phyloP scores from a whole-genome alignment of 2,888 invertebrate genomes.

The Epicampocera succincta region DNA sequence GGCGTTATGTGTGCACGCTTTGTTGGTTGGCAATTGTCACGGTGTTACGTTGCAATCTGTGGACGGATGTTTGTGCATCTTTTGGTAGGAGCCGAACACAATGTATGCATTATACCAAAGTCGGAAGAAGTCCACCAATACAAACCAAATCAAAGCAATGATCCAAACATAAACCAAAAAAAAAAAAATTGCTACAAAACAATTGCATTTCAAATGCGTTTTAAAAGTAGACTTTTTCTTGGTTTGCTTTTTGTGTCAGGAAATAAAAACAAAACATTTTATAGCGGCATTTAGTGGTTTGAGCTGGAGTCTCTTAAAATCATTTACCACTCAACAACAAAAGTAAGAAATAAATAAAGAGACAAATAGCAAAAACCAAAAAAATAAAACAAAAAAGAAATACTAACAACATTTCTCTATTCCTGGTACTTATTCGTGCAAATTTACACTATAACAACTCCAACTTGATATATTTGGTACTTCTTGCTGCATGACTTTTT shows the following conservation, averaged over 20 bases:
- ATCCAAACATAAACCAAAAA: constrained; percentile 1
- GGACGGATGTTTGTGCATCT: constrained; percentile 10
- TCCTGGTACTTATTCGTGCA: constrained; percentile 35
- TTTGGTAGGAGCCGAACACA: constrained; percentile 37
- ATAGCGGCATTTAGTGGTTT: constrained; percentile 39
- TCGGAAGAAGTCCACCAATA: constrained; percentile 40
- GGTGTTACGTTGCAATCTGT: constrained; percentile 57
- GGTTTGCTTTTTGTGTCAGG: constrained; percentile 1
- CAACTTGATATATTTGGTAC: constrained; percentile 56
- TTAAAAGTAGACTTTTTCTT: constrained; percentile 40
- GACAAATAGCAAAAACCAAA: too few relatives aligned
- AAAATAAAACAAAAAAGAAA: constrained; percentile 13
- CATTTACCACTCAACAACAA: constrained; percentile 54
- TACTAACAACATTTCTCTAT: constrained; percentile 39
- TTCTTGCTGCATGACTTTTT: constrained; percentile 30
- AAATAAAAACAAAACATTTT: constrained; percentile 28
- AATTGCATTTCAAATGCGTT: constrained; percentile 57
- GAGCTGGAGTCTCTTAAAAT: constrained; percentile 54
- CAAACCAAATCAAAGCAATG: constrained; percentile 59
- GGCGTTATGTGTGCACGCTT: constrained; percentile 69
- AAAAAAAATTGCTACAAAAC: constrained; percentile 9
- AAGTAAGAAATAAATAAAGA: constrained; percentile 1
- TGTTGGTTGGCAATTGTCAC: constrained; percentile 67
- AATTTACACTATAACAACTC: constrained; percentile 43
- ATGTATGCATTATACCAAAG: constrained; percentile 31